Percentiles rank a stretch among this genome's conserved stretches.
These are phyloP conservation scores for Dromiciops gliroides DNA, from an alignment of 2,113 vertebrate genomes.

Conservation along the genomic window DNA sequence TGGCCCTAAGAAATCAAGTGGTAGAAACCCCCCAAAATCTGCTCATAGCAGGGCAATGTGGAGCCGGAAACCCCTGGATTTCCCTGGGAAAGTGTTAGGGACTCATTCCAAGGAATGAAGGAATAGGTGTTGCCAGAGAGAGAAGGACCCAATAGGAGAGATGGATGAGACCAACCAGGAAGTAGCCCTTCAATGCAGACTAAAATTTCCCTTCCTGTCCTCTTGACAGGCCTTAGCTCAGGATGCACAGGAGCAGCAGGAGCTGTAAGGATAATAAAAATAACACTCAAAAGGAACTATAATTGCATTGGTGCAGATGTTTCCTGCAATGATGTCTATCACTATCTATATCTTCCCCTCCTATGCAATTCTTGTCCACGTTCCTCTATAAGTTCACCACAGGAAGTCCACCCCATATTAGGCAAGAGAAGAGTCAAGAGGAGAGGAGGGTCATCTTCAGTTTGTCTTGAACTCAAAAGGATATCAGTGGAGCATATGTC, in stretches of 20 bases:
- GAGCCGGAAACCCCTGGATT: neutral
- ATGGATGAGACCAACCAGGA: neutral
- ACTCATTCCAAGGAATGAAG: neutral
- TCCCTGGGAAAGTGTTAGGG: neutral
- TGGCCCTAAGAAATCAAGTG: neutral
- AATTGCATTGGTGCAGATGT: neutral
- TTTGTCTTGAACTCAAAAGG: neutral
- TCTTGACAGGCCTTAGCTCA: neutral
- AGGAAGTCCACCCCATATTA: too few relatives aligned
- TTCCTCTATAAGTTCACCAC: neutral
- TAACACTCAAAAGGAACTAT: neutral
- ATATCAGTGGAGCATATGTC: neutral
- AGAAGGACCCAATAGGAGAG: too few relatives aligned
- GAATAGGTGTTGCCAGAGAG: neutral
- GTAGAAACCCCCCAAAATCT: neutral
- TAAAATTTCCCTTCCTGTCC: neutral
- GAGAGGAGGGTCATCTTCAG: neutral
- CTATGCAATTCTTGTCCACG: neutral
- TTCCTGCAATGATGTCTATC: neutral
- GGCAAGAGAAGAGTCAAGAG: neutral
- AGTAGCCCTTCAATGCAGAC: neutral
- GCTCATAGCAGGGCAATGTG: neutral
- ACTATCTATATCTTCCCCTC: neutral
- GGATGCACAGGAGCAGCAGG: neutral
- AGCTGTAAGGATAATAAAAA: neutral